These are phyloP conservation scores for Neodon shergylaensis DNA, from an alignment of 2,113 vertebrate genomes.

Conservation along the genomic window DNA sequence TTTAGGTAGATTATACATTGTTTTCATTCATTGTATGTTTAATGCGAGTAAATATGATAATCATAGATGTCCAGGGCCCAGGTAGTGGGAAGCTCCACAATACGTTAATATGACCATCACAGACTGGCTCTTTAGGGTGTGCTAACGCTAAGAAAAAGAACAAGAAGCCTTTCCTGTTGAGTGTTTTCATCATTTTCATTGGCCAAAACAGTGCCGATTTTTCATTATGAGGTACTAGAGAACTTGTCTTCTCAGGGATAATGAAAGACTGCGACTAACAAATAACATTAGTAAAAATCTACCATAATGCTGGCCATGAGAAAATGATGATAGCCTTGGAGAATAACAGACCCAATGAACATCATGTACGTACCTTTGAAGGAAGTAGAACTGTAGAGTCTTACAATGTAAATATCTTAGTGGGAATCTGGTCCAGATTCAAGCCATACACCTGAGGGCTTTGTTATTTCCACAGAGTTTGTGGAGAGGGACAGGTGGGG, in stretches of 20 bases:
- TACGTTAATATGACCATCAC: neutral
- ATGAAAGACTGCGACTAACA: neutral
- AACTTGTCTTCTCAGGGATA: neutral
- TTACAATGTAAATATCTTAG: neutral
- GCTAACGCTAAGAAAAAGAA: neutral
- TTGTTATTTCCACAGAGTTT: neutral
- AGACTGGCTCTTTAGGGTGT: neutral
- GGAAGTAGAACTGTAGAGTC: neutral
- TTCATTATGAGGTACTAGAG: neutral
- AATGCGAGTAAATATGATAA: neutral
- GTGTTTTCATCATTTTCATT: neutral
- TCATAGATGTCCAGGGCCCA: neutral
- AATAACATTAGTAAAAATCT: neutral
- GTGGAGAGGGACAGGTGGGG: neutral
- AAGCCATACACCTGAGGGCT: neutral
- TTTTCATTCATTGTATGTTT: neutral
- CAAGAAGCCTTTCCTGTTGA: neutral
- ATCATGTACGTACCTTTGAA: neutral
- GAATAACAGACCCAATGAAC: neutral
- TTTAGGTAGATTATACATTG: neutral
- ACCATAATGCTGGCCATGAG: neutral
- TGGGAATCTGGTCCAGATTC: neutral
- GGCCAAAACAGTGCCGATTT: neutral
- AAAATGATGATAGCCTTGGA: constrained; percentile 1
- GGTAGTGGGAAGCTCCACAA: neutral